Evolutionary conservation across 2,113 vertebrate genomes (phyloP).

Genomic region (Mohoua ochrocephala): DNA sequence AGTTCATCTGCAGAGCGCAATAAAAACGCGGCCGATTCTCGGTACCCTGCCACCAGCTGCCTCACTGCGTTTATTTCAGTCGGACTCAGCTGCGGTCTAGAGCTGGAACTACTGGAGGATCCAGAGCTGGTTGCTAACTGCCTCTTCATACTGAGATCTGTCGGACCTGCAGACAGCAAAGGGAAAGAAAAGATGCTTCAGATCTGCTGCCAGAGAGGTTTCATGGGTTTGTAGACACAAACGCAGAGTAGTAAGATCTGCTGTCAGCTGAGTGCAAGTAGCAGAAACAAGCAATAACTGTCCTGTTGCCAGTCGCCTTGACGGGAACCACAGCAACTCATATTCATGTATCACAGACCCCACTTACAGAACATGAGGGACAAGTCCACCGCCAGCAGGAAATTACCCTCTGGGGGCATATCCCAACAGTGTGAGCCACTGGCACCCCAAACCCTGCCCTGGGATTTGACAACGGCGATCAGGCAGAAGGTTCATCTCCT

Average conservation of each 20-base stretch:
- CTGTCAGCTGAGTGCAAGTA: not conserved
- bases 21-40: constrained; percentile 96
- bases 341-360: not conserved
- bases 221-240: not conserved
- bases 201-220: accelerated
- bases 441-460: not conserved
- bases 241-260: not conserved
- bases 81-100: constrained; percentile 92
- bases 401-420: not conserved
- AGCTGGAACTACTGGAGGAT: constrained; percentile 86
- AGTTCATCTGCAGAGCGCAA: constrained; percentile 97
- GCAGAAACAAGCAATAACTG: not conserved
- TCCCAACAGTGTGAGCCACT: not conserved
- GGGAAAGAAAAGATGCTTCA: not conserved
- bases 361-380: accelerated
- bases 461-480: not conserved
- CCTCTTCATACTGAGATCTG: constrained; percentile 99
- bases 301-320: not conserved
- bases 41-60: constrained; percentile 96
- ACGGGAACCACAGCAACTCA: not conserved
- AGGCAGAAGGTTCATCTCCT: not conserved
- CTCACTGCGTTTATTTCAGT: constrained; percentile 95
- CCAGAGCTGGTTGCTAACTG: constrained; percentile 85
- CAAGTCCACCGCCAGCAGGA: not conserved
- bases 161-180: constrained; percentile 82